phyloP scores from a whole-genome alignment of 2,797 vertebrate genomes.

The Xerus rutilus region DNA sequence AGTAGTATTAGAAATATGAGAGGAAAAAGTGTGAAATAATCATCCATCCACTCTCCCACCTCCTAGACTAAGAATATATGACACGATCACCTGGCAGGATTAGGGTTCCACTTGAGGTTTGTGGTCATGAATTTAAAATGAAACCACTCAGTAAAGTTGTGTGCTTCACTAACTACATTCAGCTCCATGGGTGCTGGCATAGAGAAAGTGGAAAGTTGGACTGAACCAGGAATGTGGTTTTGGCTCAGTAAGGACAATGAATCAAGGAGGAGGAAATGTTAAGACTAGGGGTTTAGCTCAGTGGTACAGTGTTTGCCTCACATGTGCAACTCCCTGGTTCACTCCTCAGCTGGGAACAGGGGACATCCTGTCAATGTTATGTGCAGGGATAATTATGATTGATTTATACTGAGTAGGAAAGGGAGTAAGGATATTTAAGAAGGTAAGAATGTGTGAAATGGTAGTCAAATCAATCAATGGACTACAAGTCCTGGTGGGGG shows the following conservation, averaged over 20 bases:
- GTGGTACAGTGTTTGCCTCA: not conserved
- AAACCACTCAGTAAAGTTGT: conserved; percentile 34
- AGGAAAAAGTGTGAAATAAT: not conserved
- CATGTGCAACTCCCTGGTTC: not conserved
- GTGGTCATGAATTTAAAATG: conserved; percentile 46
- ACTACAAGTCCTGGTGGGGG: not conserved
- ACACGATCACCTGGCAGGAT: conserved; percentile 1
- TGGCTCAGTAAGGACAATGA: conserved; percentile 50
- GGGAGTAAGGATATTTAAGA: not conserved
- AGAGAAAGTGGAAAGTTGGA: not conserved
- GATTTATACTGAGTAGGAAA: not conserved
- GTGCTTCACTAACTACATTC: conserved; percentile 18
- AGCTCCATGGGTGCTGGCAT: not conserved
- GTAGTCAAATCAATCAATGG: not conserved
- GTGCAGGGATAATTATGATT: not conserved
- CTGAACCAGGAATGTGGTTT: conserved; percentile 41
- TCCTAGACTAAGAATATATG: not conserved
- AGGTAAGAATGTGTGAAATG: not conserved
- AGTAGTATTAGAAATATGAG: not conserved
- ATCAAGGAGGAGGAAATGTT: conserved; percentile 3
- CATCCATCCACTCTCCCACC: not conserved
- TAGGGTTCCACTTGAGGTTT: not conserved
- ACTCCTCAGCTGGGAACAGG: not conserved
- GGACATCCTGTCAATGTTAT: not conserved
- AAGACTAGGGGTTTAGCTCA: not conserved